Evolutionary conservation across 2,113 vertebrate species (phyloP).

Genomic region (Paratilapia polleni): DNA sequence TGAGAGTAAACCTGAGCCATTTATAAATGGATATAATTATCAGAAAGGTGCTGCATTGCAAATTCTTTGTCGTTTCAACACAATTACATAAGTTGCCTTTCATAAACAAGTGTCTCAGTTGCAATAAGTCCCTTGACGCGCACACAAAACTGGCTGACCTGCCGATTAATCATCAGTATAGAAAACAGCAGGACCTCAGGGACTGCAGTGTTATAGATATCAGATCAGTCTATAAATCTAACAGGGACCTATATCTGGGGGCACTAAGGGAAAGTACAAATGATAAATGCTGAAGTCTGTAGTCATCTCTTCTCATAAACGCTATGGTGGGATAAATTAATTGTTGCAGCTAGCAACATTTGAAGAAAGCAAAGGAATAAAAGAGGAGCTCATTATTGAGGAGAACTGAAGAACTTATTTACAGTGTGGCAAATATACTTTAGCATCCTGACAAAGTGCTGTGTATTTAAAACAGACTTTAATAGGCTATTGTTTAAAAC

Average conservation of each 20-base stretch:
- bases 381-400: slow-evolving; percentile 40
- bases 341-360: slow-evolving; percentile 20
- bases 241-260: slow-evolving; percentile 51
- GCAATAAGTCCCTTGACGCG: slow-evolving; percentile 22
- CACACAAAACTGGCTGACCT: slow-evolving; percentile 33
- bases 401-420: slow-evolving; percentile 15
- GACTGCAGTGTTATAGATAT: slow-evolving; percentile 52
- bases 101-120: slow-evolving; percentile 2
- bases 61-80: not conserved
- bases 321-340: slow-evolving; percentile 46
- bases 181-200: slow-evolving; percentile 48
- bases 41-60: slow-evolving; percentile 20
- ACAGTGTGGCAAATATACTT: slow-evolving; percentile 4
- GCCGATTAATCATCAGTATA: slow-evolving; percentile 57
- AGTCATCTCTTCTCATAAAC: slow-evolving; percentile 62
- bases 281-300: slow-evolving; percentile 57
- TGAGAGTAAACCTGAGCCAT: slow-evolving; percentile 7
- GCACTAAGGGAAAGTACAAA: slow-evolving; percentile 26
- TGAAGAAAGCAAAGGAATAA: slow-evolving; percentile 25
- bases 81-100: slow-evolving; percentile 7
- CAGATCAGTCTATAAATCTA: slow-evolving; percentile 63
- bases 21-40: slow-evolving; percentile 41
- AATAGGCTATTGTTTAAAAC: slow-evolving; percentile 7
- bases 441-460: not conserved
- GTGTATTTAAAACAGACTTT: not conserved